phyloP scores from a whole-genome alignment of 1,140 invertebrate species.

The Cydia fagiglandana region DNA sequence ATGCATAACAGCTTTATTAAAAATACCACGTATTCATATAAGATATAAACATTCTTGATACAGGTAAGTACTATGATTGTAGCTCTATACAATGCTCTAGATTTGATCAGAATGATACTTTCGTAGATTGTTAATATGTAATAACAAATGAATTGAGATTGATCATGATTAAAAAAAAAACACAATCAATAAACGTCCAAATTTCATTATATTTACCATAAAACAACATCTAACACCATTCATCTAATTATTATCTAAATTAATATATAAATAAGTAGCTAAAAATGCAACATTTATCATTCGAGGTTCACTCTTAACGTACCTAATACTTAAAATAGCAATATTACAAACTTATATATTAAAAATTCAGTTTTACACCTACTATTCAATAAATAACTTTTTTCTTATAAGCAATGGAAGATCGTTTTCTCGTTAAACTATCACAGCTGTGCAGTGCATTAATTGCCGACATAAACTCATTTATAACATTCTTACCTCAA shows the following conservation, averaged over 20 bases:
- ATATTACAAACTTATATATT: neutral
- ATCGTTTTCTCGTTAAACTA: conserved; percentile 15
- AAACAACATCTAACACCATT: neutral
- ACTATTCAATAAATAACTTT: neutral
- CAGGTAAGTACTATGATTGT: too few species aligned
- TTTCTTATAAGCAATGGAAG: conserved; percentile 14
- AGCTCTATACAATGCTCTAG: too few species aligned
- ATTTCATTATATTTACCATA: neutral
- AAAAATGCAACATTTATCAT: conserved; percentile 1
- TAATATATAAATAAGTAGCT: neutral
- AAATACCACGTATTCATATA: too few species aligned
- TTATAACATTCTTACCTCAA: neutral
- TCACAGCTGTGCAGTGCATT: conserved; percentile 12
- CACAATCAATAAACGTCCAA: neutral
- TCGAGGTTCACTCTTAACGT: neutral
- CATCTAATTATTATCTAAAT: neutral
- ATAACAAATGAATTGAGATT: too few species aligned
- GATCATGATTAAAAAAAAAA: neutral
- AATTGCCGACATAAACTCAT: too few species aligned
- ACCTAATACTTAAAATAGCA: neutral
- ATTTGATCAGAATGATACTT: too few species aligned
- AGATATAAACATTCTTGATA: too few species aligned
- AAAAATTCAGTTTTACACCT: neutral
- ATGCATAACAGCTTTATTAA: too few species aligned
- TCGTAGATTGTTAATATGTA: too few species aligned